Conservation (phyloP, 2,113 vertebrate genomes). For the Cyphotilapia sp. region DNA sequence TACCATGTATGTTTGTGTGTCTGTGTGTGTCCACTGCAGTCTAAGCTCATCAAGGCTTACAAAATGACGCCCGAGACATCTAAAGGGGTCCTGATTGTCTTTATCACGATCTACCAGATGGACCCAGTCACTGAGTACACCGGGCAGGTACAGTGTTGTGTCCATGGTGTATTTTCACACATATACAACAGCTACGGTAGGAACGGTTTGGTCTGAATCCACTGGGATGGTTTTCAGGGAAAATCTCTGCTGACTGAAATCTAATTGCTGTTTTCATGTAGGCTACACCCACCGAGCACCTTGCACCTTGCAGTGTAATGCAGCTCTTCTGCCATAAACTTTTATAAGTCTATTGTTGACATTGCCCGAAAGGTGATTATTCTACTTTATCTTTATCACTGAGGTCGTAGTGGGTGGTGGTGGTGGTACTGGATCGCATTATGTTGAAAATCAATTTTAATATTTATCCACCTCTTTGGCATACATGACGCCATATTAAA, state of each 20-base stretch:
- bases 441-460: background rate
- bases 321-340: background rate
- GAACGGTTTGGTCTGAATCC: background rate
- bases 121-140: conserved; percentile 62
- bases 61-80: conserved; percentile 49
- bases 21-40: conserved; percentile 29
- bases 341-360: background rate
- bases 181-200: accelerated
- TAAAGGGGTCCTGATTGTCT: conserved; percentile 50
- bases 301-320: background rate
- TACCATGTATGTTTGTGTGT: background rate
- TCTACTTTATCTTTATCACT: background rate
- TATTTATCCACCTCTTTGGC: background rate
- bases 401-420: background rate
- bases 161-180: background rate
- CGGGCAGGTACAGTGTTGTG: conserved; percentile 41
- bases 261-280: background rate
- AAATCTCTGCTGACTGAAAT: background rate
- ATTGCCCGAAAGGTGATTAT: background rate
- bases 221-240: background rate
- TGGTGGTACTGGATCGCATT: background rate
- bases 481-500: background rate
- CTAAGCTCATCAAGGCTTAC: conserved; percentile 49
- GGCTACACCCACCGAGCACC: background rate
- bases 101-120: conserved; percentile 60